Conservation (phyloP, 2,797 vertebrate genomes). For the Tangara arthus region DNA sequence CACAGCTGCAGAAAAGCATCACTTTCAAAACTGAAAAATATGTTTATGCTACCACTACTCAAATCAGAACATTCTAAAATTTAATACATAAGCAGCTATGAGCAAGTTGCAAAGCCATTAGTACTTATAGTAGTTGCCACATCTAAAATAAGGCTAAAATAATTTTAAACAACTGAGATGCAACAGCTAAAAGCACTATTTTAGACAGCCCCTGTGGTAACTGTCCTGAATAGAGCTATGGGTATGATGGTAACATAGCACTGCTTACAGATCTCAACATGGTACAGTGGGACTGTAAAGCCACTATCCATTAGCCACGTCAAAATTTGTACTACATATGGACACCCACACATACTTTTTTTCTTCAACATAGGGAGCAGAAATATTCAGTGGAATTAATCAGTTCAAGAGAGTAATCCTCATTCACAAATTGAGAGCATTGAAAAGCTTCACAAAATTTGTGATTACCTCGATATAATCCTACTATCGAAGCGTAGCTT, state of each 20-base stretch:
- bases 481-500: slow-evolving; percentile 80
- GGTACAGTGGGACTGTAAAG: neutral
- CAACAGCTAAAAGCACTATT: neutral
- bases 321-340: neutral
- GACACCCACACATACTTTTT: neutral
- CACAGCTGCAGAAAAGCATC: neutral
- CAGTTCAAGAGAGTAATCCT: neutral
- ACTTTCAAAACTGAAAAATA: neutral
- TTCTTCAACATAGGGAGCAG: neutral
- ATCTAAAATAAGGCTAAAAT: neutral
- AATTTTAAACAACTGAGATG: neutral
- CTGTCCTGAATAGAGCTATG: neutral
- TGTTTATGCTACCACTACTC: neutral
- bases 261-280: neutral
- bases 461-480: slow-evolving; percentile 79
- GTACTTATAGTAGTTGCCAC: neutral
- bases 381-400: neutral
- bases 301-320: neutral
- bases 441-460: neutral
- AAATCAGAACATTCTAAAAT: neutral
- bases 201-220: neutral
- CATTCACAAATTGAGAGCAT: neutral
- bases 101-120: neutral
- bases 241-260: neutral
- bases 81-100: neutral